Evolutionary conservation across 1,140 invertebrate genomes (phyloP).

Genomic region (Proales similis): DNA sequence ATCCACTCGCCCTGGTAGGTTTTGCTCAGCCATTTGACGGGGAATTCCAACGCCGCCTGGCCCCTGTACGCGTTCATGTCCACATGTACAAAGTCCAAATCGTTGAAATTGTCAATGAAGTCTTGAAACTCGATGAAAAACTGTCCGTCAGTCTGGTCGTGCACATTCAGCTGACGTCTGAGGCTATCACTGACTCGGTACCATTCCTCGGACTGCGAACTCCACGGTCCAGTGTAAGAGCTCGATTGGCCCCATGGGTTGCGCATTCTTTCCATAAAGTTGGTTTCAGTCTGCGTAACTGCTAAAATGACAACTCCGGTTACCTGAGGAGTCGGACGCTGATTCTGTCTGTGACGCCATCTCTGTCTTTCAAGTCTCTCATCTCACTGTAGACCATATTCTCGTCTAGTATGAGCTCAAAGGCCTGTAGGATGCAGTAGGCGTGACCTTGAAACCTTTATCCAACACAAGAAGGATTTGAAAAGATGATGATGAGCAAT

Average conservation of each 20-base stretch:
- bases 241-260: constrained; percentile 59
- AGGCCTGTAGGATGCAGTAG: constrained; percentile 11
- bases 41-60: no score
- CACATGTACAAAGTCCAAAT: constrained; percentile 26
- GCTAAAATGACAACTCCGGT: not conserved
- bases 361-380: not conserved
- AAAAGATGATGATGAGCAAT: no score
- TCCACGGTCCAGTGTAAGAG: constrained; percentile 59
- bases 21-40: no score
- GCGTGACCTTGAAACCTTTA: constrained; percentile 37
- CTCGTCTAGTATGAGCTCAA: constrained; percentile 19
- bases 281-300: constrained; percentile 1
- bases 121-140: constrained; percentile 57
- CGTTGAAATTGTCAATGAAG: constrained; percentile 39
- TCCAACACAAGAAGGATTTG: no score
- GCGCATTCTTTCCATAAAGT: constrained; percentile 39
- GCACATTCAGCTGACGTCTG: constrained; percentile 38
- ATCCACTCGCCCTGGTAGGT: constrained; percentile 33
- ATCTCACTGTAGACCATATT: constrained; percentile 10
- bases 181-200: constrained; percentile 55
- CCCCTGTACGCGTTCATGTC: constrained; percentile 8
- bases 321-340: constrained; percentile 8
- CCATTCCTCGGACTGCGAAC: constrained; percentile 59
- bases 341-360: not conserved
- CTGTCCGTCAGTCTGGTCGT: constrained; percentile 50